Conservation (phyloP, 1,140 invertebrate genomes). For the Arion vulgaris region DNA sequence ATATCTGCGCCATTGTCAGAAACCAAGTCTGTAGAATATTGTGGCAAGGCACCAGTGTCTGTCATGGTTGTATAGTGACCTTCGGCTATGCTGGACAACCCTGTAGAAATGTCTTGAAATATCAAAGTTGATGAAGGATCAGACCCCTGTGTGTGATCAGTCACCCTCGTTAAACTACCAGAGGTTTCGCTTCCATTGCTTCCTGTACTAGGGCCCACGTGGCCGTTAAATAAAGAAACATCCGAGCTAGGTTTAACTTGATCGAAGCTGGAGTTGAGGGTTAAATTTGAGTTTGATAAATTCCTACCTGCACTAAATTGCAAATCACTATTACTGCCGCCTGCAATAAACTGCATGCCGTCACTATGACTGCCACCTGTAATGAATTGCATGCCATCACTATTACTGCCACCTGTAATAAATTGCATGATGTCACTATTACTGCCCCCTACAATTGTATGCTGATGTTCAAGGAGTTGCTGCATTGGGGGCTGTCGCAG, state of each 20-base stretch:
- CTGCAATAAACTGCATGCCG: neutral
- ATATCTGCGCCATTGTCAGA: neutral
- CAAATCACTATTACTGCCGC: neutral
- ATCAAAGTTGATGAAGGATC: neutral
- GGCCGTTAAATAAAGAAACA: neutral
- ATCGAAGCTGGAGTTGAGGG: neutral
- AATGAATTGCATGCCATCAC: neutral
- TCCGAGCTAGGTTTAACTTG: neutral
- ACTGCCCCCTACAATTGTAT: neutral
- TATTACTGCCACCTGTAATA: conserved; percentile 2
- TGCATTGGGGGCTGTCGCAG: conserved; percentile 20
- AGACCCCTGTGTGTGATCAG: neutral
- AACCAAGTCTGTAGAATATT: neutral
- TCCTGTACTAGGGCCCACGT: neutral
- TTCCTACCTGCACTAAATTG: neutral
- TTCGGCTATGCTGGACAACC: neutral
- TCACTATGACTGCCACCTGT: neutral
- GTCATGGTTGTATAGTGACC: neutral
- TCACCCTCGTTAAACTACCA: neutral
- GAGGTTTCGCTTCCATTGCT: neutral
- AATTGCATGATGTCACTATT: too few relatives aligned
- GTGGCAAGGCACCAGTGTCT: neutral
- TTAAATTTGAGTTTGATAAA: neutral
- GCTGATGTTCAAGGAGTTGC: neutral
- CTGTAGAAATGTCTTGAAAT: neutral